Evolutionary conservation across 2,888 invertebrate species (phyloP), one percentile per base, ranked within the genome.

Genomic region (Drosophila kambysellisi): DNA sequence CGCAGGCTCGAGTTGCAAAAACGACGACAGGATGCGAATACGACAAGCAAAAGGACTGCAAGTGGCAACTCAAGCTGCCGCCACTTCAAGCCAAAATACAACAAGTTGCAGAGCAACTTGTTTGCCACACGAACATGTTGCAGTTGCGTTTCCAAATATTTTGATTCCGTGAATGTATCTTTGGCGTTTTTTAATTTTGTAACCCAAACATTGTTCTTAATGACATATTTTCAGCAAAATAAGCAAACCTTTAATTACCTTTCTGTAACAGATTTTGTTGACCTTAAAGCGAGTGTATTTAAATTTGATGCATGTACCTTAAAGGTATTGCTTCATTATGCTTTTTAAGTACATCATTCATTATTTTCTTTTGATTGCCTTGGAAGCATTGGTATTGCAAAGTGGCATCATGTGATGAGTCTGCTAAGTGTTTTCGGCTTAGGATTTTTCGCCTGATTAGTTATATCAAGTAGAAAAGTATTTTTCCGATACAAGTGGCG

Each of bases 1-100:
- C 39, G 50, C 64, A 50, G 57, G 52, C 46, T 61, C 69, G 60
- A 65, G 37, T 30, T 61, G 41, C 63, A 59, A 59, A 43, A 61
- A 32, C 53, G 60, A 61, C 62, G 67, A 63, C 66, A 48, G 68
- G 57, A 74, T 59, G 39, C 48, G 63, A 54, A 48, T n/a, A 29
- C 32, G 63, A 51, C 62, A 62, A 37, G 37, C 48, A 25, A 48
- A 65, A 41, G 48, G 11, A 39, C 62, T 51, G 58, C 17, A 53
- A 37, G 5, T 52, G 64, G 48, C 70, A 70, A 58, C 56, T 65
- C 65, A 69, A 81, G 78, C 39, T 56, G 46, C 35, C 30, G 52
- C 52, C 62, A 73, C 54, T 63, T 70, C 33, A 71, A 58, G 80
- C 56, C 81, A 86, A 83, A 88, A 90, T 83, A 88, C 86, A 90